Conservation (phyloP, 2,113 vertebrate species). For the Pedetes capensis region DNA sequence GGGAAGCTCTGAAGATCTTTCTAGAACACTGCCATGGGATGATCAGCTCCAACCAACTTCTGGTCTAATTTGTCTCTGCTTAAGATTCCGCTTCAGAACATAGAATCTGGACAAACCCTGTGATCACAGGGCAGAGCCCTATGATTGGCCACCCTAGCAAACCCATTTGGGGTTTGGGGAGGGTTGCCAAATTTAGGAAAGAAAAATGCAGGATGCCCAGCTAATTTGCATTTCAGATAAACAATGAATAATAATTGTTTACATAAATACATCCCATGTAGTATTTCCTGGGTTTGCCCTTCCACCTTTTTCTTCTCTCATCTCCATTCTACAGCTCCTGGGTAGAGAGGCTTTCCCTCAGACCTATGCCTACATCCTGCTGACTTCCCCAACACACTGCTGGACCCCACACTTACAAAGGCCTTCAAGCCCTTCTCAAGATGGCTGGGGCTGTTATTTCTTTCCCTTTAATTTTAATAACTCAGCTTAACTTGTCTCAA, state of each 20-base stretch:
- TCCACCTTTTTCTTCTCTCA: not conserved
- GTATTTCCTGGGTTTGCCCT: not conserved
- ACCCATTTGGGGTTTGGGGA: not conserved
- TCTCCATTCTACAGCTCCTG: not conserved
- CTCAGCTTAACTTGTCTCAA: conserved; percentile 12
- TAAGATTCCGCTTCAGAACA: not conserved
- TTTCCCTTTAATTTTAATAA: conserved; percentile 32
- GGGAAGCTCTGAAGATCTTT: not conserved
- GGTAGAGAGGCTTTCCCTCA: not conserved
- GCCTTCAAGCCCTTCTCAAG: not conserved
- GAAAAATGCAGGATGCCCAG: not conserved
- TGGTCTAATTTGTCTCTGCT: not conserved
- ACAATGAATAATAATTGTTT: not conserved
- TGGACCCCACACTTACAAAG: not conserved
- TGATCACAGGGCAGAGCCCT: not conserved
- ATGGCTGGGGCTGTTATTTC: not conserved
- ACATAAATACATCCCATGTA: not conserved
- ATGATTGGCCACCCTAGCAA: not conserved
- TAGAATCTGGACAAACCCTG: not conserved
- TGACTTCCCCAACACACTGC: not conserved
- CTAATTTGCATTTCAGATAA: conserved; percentile 22
- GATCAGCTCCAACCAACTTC: not conserved
- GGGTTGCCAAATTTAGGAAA: not conserved
- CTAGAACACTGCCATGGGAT: not conserved
- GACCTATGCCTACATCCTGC: not conserved